Evolutionary conservation across 2,797 vertebrate genomes (phyloP).

Genomic region (Heterohyrax brucei): DNA sequence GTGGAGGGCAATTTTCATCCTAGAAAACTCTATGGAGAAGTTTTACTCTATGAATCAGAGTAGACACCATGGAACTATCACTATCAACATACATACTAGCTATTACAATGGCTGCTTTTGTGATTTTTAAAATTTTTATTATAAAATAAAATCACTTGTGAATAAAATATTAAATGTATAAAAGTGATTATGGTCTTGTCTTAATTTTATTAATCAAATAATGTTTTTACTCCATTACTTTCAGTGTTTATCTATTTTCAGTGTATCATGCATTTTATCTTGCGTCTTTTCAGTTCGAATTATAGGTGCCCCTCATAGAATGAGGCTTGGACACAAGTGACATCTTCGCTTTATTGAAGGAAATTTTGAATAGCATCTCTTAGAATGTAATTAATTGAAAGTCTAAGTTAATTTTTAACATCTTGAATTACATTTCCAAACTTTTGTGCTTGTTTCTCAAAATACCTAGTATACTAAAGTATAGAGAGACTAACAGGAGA

Average conservation of each 20-base stretch:
- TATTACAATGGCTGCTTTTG: neutral
- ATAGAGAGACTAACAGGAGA: neutral
- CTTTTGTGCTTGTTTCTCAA: neutral
- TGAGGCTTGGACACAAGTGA: neutral
- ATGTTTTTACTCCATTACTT: neutral
- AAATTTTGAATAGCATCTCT: neutral
- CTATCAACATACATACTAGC: too few species aligned
- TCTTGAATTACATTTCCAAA: neutral
- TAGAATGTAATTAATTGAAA: conserved; percentile 4
- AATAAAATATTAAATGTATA: conserved; percentile 17
- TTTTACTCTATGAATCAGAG: too few species aligned
- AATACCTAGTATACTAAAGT: neutral
- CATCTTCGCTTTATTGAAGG: neutral
- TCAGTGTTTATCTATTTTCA: neutral
- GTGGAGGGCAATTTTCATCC: too few species aligned
- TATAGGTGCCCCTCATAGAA: neutral
- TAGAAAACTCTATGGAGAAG: too few species aligned
- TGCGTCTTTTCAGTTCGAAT: neutral
- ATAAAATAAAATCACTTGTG: neutral
- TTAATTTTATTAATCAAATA: neutral
- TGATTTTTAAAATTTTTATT: neutral
- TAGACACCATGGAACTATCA: too few species aligned
- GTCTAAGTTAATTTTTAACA: conserved; percentile 19
- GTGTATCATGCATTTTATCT: neutral
- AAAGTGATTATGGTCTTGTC: neutral